Percentiles rank a stretch among this genome's conserved stretches.
These are phyloP conservation scores for Darevskia nairensis DNA, from an alignment of 2,797 vertebrate genomes.

Conservation along the genomic window DNA sequence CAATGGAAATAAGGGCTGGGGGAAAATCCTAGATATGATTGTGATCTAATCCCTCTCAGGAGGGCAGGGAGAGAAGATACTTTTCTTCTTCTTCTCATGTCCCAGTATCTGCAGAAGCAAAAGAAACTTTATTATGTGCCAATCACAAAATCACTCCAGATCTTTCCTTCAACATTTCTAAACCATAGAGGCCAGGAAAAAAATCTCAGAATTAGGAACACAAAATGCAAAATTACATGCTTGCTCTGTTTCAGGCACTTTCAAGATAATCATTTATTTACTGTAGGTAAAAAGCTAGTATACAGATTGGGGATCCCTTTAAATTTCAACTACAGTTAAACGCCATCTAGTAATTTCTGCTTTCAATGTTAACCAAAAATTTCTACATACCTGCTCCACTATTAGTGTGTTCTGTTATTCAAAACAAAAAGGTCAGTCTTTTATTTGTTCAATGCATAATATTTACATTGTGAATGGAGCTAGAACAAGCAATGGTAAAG, in stretches of 20 bases:
- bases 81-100: neutral
- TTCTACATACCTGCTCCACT: conserved; percentile 78
- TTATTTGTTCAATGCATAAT: conserved; percentile 75
- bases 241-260: conserved; percentile 95
- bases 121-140: neutral
- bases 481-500: conserved; percentile 77
- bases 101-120: neutral
- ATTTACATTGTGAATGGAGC: conserved; percentile 80
- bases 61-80: neutral
- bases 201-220: conserved; percentile 54
- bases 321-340: conserved; percentile 89
- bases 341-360: conserved; percentile 85
- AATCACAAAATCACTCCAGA: neutral
- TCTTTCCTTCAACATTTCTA: neutral
- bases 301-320: conserved; percentile 90
- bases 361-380: conserved; percentile 75
- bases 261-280: conserved; percentile 97
- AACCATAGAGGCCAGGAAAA: neutral
- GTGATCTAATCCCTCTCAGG: neutral
- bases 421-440: conserved; percentile 67
- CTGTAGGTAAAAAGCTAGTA: conserved; percentile 95
- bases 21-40: neutral
- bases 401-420: conserved; percentile 72
- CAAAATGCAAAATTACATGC: conserved; percentile 75
- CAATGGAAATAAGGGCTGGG: neutral